Evolutionary conservation across 1,140 invertebrate species (phyloP).

Genomic region (Drosophila ercepeae): DNA sequence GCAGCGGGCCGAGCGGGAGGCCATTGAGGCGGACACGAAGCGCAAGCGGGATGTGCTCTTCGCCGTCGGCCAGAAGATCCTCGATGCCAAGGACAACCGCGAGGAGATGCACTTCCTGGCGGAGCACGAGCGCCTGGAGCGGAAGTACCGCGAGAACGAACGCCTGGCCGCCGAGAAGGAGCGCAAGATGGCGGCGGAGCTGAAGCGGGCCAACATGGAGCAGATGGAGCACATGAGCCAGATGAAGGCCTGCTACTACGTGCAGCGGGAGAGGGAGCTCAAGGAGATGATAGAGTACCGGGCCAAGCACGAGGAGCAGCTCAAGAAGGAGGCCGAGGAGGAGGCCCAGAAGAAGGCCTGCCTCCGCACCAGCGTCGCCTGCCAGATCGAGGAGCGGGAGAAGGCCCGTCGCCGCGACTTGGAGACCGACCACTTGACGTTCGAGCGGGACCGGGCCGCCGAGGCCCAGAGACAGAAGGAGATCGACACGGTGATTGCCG

Average conservation of each 20-base stretch:
- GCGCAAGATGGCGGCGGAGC: constrained; percentile 29
- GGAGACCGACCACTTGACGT: constrained; percentile 40
- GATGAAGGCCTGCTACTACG: constrained; percentile 58
- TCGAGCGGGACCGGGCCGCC: constrained; percentile 11
- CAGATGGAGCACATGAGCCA: constrained; percentile 52
- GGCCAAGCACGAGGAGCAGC: constrained; percentile 30
- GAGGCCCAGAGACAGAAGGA: constrained; percentile 57
- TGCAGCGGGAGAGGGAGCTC: constrained; percentile 48
- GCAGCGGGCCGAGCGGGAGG: constrained; percentile 43
- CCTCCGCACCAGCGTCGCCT: constrained; percentile 42
- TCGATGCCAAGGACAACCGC: constrained; percentile 61
- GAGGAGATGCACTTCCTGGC: constrained; percentile 70
- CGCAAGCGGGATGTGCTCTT: constrained; percentile 49
- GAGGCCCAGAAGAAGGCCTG: constrained; percentile 34
- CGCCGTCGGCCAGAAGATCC: constrained; percentile 57
- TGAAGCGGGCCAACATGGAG: constrained; percentile 51
- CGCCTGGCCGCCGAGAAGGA: constrained; percentile 45
- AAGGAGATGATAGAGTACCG: constrained; percentile 42
- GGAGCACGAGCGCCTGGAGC: constrained; percentile 60
- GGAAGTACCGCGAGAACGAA: constrained; percentile 61
- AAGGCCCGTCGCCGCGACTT: constrained; percentile 44
- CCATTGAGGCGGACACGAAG: constrained; percentile 41
- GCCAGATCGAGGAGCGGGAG: constrained; percentile 64
- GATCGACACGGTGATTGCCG: constrained; percentile 63
- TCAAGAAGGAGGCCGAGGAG: constrained; percentile 36